Percentiles rank a stretch among this genome's conserved stretches.
These are phyloP conservation scores for Ischnus inquisitorius DNA, from an alignment of 2,888 invertebrate genomes.

Conservation along the genomic window DNA sequence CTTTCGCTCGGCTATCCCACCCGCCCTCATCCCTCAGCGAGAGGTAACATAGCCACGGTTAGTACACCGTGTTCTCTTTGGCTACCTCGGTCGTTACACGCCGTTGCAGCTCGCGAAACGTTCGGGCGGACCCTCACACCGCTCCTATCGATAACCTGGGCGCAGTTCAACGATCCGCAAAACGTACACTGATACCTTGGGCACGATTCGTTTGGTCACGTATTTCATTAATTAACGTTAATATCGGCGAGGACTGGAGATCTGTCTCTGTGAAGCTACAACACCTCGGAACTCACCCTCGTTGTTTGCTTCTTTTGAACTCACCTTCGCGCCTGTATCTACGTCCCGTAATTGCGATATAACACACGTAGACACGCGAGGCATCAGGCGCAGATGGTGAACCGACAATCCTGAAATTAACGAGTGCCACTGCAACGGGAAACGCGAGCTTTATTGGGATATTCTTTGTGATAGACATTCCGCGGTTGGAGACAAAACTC, in stretches of 20 bases:
- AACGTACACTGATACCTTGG: slow-evolving; percentile 54
- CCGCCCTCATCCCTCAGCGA: slow-evolving; percentile 19
- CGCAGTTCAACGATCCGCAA: slow-evolving; percentile 11
- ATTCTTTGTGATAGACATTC: background rate
- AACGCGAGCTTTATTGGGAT: background rate
- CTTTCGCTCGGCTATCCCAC: slow-evolving; percentile 35
- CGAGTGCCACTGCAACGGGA: background rate
- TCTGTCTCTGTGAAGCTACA: slow-evolving; percentile 4
- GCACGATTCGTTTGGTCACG: slow-evolving; percentile 66
- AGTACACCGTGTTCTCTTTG: slow-evolving; percentile 51
- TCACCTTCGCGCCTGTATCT: slow-evolving; percentile 1
- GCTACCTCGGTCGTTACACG: slow-evolving; percentile 63
- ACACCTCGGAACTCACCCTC: background rate
- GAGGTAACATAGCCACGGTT: slow-evolving; percentile 12
- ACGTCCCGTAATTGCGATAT: slow-evolving; percentile 23
- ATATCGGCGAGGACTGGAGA: slow-evolving; percentile 34
- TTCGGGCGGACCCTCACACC: slow-evolving; percentile 9
- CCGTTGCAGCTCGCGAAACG: slow-evolving; percentile 46
- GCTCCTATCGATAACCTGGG: background rate
- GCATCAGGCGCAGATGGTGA: too few species aligned
- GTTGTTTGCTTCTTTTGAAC: slow-evolving; percentile 25
- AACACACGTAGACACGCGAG: background rate
- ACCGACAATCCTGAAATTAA: slow-evolving; percentile 7
- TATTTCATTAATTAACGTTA: slow-evolving; percentile 69
- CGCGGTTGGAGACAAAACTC: too few species aligned